A percentile compares a stretch with the other conserved stretches of the same genome.
phyloP scores from a whole-genome alignment of 2,888 invertebrate genomes.

The Amphimallon solstitiale region DNA sequence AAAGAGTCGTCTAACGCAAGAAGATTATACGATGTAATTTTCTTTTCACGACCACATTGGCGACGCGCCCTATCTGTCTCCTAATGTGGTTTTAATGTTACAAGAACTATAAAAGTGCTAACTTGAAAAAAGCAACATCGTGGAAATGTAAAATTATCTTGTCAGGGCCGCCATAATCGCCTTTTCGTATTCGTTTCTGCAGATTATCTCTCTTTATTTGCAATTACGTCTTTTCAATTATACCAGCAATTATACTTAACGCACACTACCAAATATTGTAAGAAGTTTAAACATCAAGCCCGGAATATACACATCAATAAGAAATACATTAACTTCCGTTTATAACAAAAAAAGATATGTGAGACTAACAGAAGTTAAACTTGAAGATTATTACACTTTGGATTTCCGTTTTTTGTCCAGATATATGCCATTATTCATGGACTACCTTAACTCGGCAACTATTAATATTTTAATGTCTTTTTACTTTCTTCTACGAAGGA shows the following conservation, averaged over 20 bases:
- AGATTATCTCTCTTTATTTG: conserved; percentile 3
- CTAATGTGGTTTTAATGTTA: conserved; percentile 29
- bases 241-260: neutral
- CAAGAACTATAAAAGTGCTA: conserved; percentile 19
- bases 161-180: neutral
- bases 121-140: conserved; percentile 10
- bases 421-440: no score
- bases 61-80: conserved; percentile 6
- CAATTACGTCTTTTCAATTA: neutral
- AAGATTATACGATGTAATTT: conserved; percentile 16
- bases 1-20: neutral
- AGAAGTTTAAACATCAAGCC: neutral
- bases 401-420: no score
- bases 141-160: conserved; percentile 15
- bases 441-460: no score
- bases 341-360: no score
- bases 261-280: neutral
- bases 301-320: no score
- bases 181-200: neutral
- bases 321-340: no score
- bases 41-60: conserved; percentile 1
- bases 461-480: no score
- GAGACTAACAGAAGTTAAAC: no score
- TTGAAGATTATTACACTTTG: no score
- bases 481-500: no score